Percentiles rank a stretch among this genome's conserved stretches.
Evolutionary conservation across 1,140 invertebrate genomes (phyloP).

Genomic region (Pogonomyrmex californicus): DNA sequence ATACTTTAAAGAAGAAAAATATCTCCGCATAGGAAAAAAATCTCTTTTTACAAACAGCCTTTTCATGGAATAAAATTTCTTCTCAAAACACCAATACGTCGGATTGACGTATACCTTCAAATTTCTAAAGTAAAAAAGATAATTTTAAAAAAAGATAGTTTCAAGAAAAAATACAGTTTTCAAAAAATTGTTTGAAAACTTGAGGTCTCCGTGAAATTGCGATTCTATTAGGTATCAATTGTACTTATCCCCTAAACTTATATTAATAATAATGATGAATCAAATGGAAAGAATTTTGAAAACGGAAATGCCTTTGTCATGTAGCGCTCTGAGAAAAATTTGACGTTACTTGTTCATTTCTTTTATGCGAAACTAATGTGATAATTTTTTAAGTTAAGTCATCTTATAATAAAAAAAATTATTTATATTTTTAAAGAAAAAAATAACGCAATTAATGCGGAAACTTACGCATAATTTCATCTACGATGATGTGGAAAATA

Average conservation of each 20-base stretch:
- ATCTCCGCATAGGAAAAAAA: background rate
- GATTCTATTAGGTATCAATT: conserved; percentile 47
- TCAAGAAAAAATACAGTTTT: background rate
- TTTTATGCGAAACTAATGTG: conserved; percentile 70
- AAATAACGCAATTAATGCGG: background rate
- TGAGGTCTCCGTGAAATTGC: conserved; percentile 74
- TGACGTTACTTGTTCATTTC: conserved; percentile 71
- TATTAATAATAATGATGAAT: conserved; percentile 76
- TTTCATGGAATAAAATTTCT: background rate
- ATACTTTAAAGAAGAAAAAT: background rate
- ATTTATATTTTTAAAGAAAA: background rate
- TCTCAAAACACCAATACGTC: background rate
- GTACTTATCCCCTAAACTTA: no score
- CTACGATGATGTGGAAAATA: background rate
- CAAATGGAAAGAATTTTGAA: conserved; percentile 83
- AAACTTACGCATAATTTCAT: background rate
- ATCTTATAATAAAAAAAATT: background rate
- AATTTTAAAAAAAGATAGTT: no score
- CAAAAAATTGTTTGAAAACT: background rate
- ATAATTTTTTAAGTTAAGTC: background rate
- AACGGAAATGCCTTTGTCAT: conserved; percentile 74
- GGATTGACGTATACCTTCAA: no score
- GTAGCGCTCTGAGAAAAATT: conserved; percentile 67
- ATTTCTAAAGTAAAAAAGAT: no score
- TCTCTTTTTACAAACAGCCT: background rate